A percentile compares a stretch with the other conserved stretches of the same genome.
These are phyloP conservation scores for Orientallactaga sibirica DNA, from an alignment of 2,797 vertebrate species.

Conservation along the genomic window DNA sequence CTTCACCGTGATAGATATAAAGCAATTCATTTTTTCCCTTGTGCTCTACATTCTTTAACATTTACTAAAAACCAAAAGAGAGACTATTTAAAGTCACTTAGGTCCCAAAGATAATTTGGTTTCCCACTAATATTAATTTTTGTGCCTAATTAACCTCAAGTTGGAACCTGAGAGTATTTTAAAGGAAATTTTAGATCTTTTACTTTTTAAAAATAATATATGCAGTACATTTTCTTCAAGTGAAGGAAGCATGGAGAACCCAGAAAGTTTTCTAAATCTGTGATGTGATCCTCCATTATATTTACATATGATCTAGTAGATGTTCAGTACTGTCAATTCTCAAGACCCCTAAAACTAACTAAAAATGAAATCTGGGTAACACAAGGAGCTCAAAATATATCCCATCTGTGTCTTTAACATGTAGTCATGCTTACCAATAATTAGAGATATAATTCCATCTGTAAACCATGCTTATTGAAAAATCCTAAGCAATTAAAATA, in stretches of 20 bases:
- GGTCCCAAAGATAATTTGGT: background rate
- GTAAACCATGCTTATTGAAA: background rate
- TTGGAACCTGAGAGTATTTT: background rate
- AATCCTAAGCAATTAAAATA: conserved; percentile 7
- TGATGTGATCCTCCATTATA: background rate
- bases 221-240: background rate
- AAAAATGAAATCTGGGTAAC: conserved; percentile 28
- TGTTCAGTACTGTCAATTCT: conserved; percentile 10
- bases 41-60: conserved; percentile 19
- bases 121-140: background rate
- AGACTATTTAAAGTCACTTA: background rate
- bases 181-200: conserved; percentile 8
- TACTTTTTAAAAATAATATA: background rate
- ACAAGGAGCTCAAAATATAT: background rate
- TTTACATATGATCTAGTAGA: background rate
- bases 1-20: conserved; percentile 25
- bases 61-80: background rate
- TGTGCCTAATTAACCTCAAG: background rate
- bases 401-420: background rate
- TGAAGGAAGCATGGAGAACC: background rate
- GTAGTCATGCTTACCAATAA: background rate
- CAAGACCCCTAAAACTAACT: background rate
- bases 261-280: background rate
- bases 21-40: background rate
- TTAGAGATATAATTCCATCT: background rate